phyloP scores from a whole-genome alignment of 1,140 invertebrate species.

The Cecropterus lyciades region DNA sequence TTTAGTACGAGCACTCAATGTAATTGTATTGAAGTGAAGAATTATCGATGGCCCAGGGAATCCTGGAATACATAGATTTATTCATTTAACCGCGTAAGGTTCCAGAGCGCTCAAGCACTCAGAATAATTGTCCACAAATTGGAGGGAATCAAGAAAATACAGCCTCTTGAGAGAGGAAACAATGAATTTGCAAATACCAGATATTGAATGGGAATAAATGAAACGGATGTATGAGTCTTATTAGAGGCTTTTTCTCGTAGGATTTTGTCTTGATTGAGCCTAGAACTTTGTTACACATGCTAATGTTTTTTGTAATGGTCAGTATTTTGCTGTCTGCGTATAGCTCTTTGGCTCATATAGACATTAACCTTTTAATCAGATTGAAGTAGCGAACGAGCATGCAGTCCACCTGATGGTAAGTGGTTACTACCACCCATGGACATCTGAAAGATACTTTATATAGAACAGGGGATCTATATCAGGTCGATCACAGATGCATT shows the following conservation, averaged over 20 bases:
- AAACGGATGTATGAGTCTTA: conserved; percentile 11
- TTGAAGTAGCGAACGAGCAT: too few relatives aligned
- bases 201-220: conserved; percentile 28
- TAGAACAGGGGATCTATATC: too few relatives aligned
- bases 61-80: conserved; percentile 30
- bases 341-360: too few relatives aligned
- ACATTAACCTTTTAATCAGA: too few relatives aligned
- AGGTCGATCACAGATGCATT: too few relatives aligned
- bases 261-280: background rate
- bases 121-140: conserved; percentile 58
- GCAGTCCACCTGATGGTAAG: too few relatives aligned
- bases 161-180: conserved; percentile 13
- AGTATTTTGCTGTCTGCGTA: too few relatives aligned
- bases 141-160: conserved; percentile 30
- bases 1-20: background rate
- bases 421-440: too few relatives aligned
- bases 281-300: background rate
- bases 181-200: conserved; percentile 5
- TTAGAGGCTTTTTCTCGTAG: conserved; percentile 11
- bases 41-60: background rate
- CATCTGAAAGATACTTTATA: too few relatives aligned
- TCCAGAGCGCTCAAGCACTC: conserved; percentile 44
- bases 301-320: background rate
- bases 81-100: conserved; percentile 38
- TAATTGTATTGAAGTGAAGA: background rate